Evolutionary conservation across 1,140 invertebrate genomes (phyloP), one percentile per base, ranked within the genome.

Genomic region (Elymnias hypermnestra): DNA sequence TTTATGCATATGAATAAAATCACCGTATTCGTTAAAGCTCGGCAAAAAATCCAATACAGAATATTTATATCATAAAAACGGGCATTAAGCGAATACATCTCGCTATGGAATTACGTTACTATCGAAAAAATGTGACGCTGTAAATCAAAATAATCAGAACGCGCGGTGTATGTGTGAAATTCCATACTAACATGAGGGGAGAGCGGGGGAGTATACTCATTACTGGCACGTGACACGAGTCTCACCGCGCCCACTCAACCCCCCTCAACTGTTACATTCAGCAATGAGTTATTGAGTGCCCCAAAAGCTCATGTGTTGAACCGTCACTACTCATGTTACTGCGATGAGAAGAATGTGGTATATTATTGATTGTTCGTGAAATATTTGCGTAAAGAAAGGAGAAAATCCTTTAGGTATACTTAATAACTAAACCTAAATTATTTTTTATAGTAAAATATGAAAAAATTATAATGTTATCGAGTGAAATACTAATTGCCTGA

Each of bases 201-300:
- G 64, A 54, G 56, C 33, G 61, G 74, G 67, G 71, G 47, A 25
- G 60, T 46, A 46, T 57, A 74, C 79, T 83, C 76, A 79, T 83
- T 83, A 83, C 73, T 51, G 69, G 69, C 79, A 83, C 79, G 76
- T 83, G 79, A 77, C 72, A 79, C 74, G 58, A 62, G 60, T 59
- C 57, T 66, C 65, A 62, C 68, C 62, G 62, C 62, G 51, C 64
- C 63, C 72, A 58, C 71, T 62, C 63, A 40, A 57, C 64, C 70
- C 46, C 26, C 58, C 50, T 50, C 52, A 48, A 58, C 67, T 61
- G 65, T 56, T 76, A 74, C 75, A 73, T 77, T 78, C 76, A 57
- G 70, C 77, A 83, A 79, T 83, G 79, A 83, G 76, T 83, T 83
- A 83, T 83, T 79, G 76, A 83, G 74, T 83, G 74, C 58, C 57